Evolutionary conservation across 2,888 invertebrate genomes (phyloP).

Genomic region (Artemia sp.): DNA sequence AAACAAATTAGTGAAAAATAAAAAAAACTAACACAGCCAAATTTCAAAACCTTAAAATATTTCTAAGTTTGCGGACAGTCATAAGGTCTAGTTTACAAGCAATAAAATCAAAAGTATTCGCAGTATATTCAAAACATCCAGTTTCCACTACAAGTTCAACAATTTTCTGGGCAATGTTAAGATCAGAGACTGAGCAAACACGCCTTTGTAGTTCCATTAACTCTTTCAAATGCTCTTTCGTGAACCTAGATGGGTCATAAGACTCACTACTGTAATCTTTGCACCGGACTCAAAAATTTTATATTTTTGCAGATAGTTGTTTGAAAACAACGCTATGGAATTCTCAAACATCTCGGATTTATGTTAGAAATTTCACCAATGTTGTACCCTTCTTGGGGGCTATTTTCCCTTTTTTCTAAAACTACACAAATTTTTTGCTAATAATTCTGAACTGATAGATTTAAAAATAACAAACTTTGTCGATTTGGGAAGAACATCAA

Average conservation of each 20-base stretch:
- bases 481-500: no score
- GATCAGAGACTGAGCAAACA: constrained; percentile 69
- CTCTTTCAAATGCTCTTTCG: constrained; percentile 57
- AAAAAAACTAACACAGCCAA: no score
- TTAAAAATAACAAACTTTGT: no score
- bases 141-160: constrained; percentile 78
- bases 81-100: constrained; percentile 62
- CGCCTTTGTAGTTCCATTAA: constrained; percentile 63
- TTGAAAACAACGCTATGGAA: no score
- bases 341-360: no score
- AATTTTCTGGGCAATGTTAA: constrained; percentile 61
- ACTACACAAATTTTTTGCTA: no score
- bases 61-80: constrained; percentile 41
- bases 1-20: no score
- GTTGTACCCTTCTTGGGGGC: no score
- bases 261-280: constrained; percentile 30
- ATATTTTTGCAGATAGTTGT: no score
- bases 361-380: no score
- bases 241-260: constrained; percentile 30
- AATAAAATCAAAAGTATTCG: constrained; percentile 80
- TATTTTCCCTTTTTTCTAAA: no score
- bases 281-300: constrained; percentile 30
- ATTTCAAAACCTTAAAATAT: neutral
- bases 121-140: constrained; percentile 69
- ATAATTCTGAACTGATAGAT: no score